Evolutionary conservation across 2,888 invertebrate genomes (phyloP), one percentile per base, ranked within the genome.

Genomic region (Achlya flavicornis): DNA sequence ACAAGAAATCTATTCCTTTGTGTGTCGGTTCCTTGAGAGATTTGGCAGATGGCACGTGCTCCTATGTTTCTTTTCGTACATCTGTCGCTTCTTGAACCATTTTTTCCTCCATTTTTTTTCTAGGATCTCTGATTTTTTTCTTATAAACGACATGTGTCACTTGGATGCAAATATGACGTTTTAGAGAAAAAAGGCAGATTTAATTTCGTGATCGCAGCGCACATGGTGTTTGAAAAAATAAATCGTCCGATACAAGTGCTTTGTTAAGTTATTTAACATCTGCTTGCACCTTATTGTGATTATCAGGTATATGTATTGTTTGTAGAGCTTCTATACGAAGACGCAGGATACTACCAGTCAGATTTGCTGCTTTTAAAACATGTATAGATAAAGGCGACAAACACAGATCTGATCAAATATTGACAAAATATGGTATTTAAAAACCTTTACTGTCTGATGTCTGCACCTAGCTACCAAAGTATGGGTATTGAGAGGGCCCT

Each of bases 41-140:
- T 93, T 93, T 93, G 91, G 93, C 93, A 93, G 93, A 93, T 92
- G 93, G 93, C 93, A 93, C 93, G 93, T 92, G 93, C 93, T 88
- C 68, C 63, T 67, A 80, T 78, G 86, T 85, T 90, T 88, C 89
- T 91, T 90, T 88, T 78, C 81, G 85, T 89, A 85, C 93, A 93
- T 92, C 93, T 93, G 93, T 88, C 93, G 91, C 75, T 85, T 77
- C 88, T 88, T 83, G 73, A 75, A 76, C 79, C 80, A 53, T 85
- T 92, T 92, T 89, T 88, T 84, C 78, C 72, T 66, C 32, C 57
- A 78, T 81, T 88, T 89, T 86, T n/a, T 80, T 78, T 64, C 63
- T 66, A 74, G 43, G 78, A 83, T 81, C 78, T 79, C 77, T 53
- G 67, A 74, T 75, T 78, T 89, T 88, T 86, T 83, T 79, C 78